A percentile compares a stretch with the other conserved stretches of the same genome.
Conservation (phyloP, 2,113 vertebrate species). For the Fregata magnificens region DNA sequence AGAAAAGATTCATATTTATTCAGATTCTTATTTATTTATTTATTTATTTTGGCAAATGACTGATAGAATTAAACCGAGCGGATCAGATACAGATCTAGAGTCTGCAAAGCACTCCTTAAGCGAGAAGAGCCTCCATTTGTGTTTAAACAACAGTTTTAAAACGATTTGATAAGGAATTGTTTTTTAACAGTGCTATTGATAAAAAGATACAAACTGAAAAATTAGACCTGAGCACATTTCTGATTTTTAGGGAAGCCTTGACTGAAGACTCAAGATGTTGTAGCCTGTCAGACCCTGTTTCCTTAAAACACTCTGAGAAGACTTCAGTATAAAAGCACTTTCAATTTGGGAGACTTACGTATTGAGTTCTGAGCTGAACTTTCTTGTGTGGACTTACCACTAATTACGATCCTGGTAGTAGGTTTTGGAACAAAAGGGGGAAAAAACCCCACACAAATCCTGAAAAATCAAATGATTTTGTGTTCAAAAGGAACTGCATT, state of each 20-base stretch:
- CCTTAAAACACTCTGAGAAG: not conserved
- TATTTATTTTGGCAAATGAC: not conserved
- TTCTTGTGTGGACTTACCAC: not conserved
- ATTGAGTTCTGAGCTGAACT: not conserved
- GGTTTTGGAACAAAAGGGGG: not conserved
- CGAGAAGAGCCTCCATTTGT: not conserved
- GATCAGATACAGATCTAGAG: not conserved
- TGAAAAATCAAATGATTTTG: not conserved
- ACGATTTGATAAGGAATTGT: not conserved
- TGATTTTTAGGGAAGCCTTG: not conserved
- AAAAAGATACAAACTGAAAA: not conserved
- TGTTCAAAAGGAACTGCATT: not conserved
- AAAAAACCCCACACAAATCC: not conserved
- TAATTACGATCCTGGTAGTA: not conserved
- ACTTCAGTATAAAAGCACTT: not conserved
- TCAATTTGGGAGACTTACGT: rapidly evolving
- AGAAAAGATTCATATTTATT: not conserved
- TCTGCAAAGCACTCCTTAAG: not conserved
- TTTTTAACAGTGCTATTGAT: not conserved
- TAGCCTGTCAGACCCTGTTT: not conserved
- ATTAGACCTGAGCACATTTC: not conserved
- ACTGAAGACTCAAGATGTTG: not conserved
- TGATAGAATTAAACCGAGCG: not conserved
- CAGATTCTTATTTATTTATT: not conserved
- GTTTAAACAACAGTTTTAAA: not conserved